Conservation (phyloP, 2,797 vertebrate species). For the Mastacembelus armatus region DNA sequence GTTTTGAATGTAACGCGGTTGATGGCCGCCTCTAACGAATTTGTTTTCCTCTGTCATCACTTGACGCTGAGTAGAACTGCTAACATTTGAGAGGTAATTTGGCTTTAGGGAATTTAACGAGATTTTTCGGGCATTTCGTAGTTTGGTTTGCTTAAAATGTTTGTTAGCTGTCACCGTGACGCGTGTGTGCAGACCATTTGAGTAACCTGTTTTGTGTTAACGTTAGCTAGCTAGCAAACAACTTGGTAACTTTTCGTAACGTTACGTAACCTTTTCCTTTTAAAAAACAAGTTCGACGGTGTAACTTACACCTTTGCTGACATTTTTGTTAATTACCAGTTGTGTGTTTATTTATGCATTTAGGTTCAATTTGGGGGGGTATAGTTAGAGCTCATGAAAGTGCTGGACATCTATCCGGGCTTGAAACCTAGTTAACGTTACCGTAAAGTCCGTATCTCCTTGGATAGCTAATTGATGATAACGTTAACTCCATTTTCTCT, state of each 20-base stretch:
- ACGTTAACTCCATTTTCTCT: background rate
- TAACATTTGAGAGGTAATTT: slow-evolving; percentile 33
- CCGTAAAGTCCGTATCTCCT: background rate
- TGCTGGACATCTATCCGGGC: too few species aligned
- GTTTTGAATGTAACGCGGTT: slow-evolving; percentile 80
- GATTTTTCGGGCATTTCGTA: fast-evolving
- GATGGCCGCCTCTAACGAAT: background rate
- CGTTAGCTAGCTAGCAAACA: background rate
- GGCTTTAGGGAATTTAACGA: background rate
- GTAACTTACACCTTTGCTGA: background rate
- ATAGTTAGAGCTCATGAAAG: too few species aligned
- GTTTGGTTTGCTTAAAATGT: background rate
- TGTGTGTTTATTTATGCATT: background rate
- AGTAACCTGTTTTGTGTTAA: background rate
- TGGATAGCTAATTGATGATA: too few species aligned
- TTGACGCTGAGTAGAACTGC: too few species aligned
- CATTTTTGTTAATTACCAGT: background rate
- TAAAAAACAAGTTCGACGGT: background rate
- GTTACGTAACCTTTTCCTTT: background rate
- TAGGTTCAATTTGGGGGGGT: too few species aligned
- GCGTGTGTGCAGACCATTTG: background rate
- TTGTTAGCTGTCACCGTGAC: background rate
- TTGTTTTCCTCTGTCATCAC: slow-evolving; percentile 13
- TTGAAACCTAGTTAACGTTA: background rate
- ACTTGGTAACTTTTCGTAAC: background rate